Evolutionary conservation across 2,797 vertebrate species (phyloP).

Genomic region (Pipistrellus nathusii): DNA sequence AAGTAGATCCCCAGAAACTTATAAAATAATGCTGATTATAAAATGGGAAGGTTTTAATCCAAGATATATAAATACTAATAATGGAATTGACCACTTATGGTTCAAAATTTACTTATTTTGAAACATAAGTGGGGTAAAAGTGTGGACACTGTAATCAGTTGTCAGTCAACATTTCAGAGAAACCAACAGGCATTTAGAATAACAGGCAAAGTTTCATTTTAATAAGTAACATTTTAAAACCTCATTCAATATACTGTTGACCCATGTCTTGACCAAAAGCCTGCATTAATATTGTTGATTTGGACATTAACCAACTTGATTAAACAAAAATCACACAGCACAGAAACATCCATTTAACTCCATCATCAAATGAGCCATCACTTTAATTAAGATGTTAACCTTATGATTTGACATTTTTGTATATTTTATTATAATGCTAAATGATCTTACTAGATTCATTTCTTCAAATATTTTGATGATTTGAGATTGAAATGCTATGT

Average conservation of each 20-base stretch:
- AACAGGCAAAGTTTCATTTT: constrained; percentile 16
- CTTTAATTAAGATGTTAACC: constrained; percentile 32
- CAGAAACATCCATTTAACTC: background rate
- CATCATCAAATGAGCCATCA: constrained; percentile 16
- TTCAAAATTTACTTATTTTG: background rate
- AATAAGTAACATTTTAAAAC: constrained; percentile 12
- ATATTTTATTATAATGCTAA: constrained; percentile 3
- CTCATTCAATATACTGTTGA: background rate
- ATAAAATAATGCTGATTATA: constrained; percentile 29
- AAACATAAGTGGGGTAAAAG: background rate
- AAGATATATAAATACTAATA: constrained; percentile 22
- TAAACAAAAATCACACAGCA: constrained; percentile 10
- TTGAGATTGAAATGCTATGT: background rate
- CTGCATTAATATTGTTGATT: background rate
- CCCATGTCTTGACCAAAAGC: background rate
- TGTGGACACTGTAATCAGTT: background rate
- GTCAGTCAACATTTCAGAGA: background rate
- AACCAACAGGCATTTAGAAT: background rate
- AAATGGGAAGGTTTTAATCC: constrained; percentile 2
- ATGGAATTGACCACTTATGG: background rate
- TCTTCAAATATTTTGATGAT: constrained; percentile 30
- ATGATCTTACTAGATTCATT: constrained; percentile 1
- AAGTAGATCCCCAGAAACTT: background rate
- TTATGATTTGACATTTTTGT: background rate
- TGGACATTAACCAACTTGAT: background rate